Conservation (phyloP, 1,140 invertebrate genomes). For the Coenobita brevimanus region DNA sequence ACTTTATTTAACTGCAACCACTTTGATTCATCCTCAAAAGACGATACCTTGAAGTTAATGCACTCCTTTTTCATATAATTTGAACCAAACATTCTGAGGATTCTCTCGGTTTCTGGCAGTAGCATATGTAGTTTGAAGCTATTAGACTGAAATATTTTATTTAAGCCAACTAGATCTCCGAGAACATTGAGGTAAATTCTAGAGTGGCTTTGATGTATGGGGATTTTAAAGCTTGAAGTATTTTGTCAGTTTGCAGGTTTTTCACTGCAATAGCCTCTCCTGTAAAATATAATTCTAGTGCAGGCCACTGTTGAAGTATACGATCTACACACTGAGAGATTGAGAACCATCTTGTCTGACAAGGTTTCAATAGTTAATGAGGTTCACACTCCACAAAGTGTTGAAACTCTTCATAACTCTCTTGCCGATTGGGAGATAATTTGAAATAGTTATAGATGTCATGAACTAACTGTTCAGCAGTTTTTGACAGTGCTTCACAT, state of each 20-base stretch:
- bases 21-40: not conserved
- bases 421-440: not conserved
- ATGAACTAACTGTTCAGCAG: conserved; percentile 6
- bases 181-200: not conserved
- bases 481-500: conserved; percentile 24
- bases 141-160: conserved; percentile 27
- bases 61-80: not conserved
- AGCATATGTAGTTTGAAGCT: not conserved
- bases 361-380: not conserved
- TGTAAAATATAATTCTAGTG: not conserved
- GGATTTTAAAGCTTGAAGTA: not conserved
- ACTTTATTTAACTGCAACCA: not conserved
- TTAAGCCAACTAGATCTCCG: conserved; percentile 13
- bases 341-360: conserved; percentile 17
- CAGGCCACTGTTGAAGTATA: conserved; percentile 23
- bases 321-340: not conserved
- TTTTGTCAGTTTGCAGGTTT: conserved; percentile 6
- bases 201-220: not conserved
- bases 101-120: not conserved
- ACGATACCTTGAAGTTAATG: too few species aligned
- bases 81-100: not conserved
- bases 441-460: conserved; percentile 24
- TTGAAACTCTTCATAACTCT: conserved; percentile 28
- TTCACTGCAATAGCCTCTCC: not conserved
- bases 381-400: conserved; percentile 6